Base-by-base conservation (phyloP, 2,113 vertebrate species). In the Thermophis baileyi region DNA sequence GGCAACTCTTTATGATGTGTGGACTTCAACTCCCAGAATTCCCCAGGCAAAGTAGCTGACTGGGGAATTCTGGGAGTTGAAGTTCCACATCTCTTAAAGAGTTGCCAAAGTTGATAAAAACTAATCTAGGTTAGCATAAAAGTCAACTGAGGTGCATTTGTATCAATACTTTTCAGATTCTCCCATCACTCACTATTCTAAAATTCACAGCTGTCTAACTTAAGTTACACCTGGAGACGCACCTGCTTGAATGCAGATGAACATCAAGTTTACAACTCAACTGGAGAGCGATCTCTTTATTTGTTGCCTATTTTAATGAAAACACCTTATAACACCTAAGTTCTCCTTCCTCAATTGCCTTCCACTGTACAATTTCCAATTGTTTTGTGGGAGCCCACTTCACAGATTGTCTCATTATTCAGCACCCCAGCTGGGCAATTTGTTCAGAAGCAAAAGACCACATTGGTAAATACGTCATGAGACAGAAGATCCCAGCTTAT, bases 381-480 rank as follows among this genome's bases (percentile, higher is more conserved):
- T 69, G 40, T 22, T 49, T 16, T 35, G 22, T 40, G 18, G 46
- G 50, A 89, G 50, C 87, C 60, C 81, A 46, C 8, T 12, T 9
- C 35, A 30, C 91, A 89, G 40, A 81, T 92, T 51, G n/a, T 89
- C 27, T 18, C 88, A 55, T 89, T 81, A 85, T 57, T 55, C 51
- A 85, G 50, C 18, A 40, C 63, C 87, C 85, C 18, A 30, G 40
- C 88, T 89, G 27, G 27, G 40, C 30, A 89, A 88, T 87, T 92
- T 49, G 46, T 87, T 93, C 88, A 89, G 92, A 93, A 89, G 20
- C 69, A 50, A 93, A 54, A 93, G 69, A 74, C 50, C 92, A 86
- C 53, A 90, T 57, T 89, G 89, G 69, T 27, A 89, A 89, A 89
- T 57, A 57, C 85, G 86, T 90, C 92, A 50, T 8, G 40, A 92